Evolutionary conservation across 2,113 vertebrate genomes (phyloP), one percentile per base, ranked within the genome.

Genomic region (Sardina pilchardus): DNA sequence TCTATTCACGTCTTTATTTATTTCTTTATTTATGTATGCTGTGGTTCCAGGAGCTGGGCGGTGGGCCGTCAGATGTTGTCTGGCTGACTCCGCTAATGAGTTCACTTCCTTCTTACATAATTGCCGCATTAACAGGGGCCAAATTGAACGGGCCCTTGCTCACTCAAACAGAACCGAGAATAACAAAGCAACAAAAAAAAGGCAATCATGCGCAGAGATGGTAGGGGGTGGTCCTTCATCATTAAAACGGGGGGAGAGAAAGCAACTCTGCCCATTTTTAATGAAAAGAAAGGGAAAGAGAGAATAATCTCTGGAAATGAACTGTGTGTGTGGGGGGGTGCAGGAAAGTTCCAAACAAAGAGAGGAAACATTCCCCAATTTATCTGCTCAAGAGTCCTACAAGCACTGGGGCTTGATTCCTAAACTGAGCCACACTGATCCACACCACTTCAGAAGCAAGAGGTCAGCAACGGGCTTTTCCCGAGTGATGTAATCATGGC

Each of bases 31-130:
- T 34, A 26, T 71, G 34, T 26, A 63, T 34, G 44, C 75, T 67
- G 63, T 39, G 50, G 42, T 59, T 84, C 26, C 16, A 39, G 43
- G 36, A 71, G 78, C 75, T 50, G 83, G 78, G 45, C n/a, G 43
- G 80, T 50, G 71, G n/a, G 75, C 39, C 21, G 30, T 47, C 56
- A 82, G 45, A 78, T 80, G 30, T 43, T 75, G 82, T 47, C 53
- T 44, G 80, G 86, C 84, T 56, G 67, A 85, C 71, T 14, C 50
- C 48, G 81, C 83, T 17, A 86, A 48, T 42, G 53, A 86, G 83
- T 85, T 88, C 83, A 75, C 21, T 17, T 42, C 50, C 34, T 34
- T n/a, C 26, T 85, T 89, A 81, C 83, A 56, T 84, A 88, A 86
- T 75, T 44, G 39, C 50, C 14, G 45, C 43, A 81, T 83, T 81